Base-by-base conservation (phyloP, 2,888 invertebrate species). In the Hydraecia micacea region DNA sequence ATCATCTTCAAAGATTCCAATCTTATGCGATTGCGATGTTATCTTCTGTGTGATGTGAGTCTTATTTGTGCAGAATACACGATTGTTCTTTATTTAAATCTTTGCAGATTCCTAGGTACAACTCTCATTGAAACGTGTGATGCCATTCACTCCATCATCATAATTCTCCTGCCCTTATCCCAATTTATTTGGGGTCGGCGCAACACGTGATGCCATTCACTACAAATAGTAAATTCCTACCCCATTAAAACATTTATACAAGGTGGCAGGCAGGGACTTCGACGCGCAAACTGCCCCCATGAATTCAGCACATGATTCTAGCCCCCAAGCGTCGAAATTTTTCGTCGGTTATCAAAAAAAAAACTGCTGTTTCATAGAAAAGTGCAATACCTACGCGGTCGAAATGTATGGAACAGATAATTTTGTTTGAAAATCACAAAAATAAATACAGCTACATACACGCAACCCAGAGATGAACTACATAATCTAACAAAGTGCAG, bases 401-500 rank as follows among this genome's bases (percentile, higher is more conserved):
- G 7, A 52, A 21, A 52, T 21, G 49, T 55, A 11, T 55, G 9
- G 9, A 55, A 55, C 25, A 9, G 55, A 8, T 25, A 55, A 55
- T 55, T 55, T 25, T 55, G 25, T 55, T 55, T n/a, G 5, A 46
- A 39, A 39, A 65, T 4, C 49, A 80, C 7, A 39, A 39, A 55
- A 49, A 63, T n/a, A 70, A 65, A 65, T 21, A 42, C 13, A 67
- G 25, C 13, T 28, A 21, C 18, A 67, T 6, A 49, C 42, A 55
- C 9, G 9, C 15, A 42, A 25, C 8, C 60, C 8, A 67, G 52
- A n/a, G 60, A 52, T 18, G 3, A 71, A 46, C 21, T 66, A 69
- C 25, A 25, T 25, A 79, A 36, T 36, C 36, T 36, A 36, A 86
- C 73, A 77, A 70, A 84, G 32, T 67, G 79, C 81, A 81, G 63